A percentile compares a stretch with the other conserved stretches of the same genome.
phyloP scores from a whole-genome alignment of 2,113 vertebrate species.

The Eolophus roseicapilla region DNA sequence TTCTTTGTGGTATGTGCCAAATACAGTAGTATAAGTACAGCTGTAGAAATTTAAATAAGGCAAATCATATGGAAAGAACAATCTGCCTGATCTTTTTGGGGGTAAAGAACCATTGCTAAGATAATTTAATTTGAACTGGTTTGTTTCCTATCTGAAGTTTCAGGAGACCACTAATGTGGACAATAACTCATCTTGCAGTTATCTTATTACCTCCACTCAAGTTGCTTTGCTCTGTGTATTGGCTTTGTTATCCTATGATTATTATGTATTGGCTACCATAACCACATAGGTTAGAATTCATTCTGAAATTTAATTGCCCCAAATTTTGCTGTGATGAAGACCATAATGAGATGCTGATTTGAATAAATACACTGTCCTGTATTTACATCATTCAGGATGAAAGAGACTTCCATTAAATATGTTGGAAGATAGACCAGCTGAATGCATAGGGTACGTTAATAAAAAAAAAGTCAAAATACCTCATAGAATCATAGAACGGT shows the following conservation, averaged over 20 bases:
- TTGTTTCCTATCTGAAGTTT: background rate
- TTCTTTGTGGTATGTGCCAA: background rate
- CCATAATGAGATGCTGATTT: background rate
- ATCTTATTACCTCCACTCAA: background rate
- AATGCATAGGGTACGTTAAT: background rate
- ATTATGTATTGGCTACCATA: background rate
- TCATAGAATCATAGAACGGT: background rate
- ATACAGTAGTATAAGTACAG: background rate
- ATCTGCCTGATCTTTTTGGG: background rate
- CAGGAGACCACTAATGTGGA: background rate
- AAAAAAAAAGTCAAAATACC: background rate
- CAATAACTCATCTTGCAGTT: background rate
- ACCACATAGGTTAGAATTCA: background rate
- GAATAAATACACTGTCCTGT: background rate
- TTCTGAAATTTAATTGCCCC: background rate
- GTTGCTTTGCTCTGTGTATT: background rate
- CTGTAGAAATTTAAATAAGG: background rate
- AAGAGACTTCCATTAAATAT: background rate
- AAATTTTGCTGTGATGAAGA: background rate
- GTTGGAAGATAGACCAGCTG: background rate
- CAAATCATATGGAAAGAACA: background rate
- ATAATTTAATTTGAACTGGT: background rate
- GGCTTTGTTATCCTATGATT: background rate
- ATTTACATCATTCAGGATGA: background rate
- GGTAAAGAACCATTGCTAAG: background rate